A percentile compares a stretch with the other conserved stretches of the same genome.
phyloP scores from a whole-genome alignment of 1,140 invertebrate species.

The Maconellicoccus hirsutus region DNA sequence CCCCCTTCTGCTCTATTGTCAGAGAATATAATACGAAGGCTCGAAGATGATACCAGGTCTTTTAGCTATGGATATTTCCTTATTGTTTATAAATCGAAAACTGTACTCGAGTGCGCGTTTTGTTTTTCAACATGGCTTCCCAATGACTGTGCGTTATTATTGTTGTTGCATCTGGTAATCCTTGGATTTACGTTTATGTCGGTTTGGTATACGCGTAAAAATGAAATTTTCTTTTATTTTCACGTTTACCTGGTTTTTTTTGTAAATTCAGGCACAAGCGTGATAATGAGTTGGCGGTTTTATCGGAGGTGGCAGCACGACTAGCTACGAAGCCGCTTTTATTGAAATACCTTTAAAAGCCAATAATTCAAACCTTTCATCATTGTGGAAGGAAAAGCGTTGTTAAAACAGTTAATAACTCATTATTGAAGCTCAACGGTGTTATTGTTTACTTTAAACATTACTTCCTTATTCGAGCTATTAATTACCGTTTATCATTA shows the following conservation, averaged over 20 bases:
- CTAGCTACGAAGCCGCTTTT: too few relatives aligned
- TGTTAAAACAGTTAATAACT: neutral
- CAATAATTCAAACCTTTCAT: neutral
- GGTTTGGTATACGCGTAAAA: neutral
- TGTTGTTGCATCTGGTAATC: constrained; percentile 10
- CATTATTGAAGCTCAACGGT: neutral
- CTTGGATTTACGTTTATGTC: neutral
- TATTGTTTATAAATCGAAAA: constrained; percentile 20
- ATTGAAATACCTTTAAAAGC: too few relatives aligned
- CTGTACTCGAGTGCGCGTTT: constrained; percentile 1
- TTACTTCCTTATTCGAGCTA: neutral
- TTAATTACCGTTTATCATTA: neutral
- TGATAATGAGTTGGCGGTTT: too few relatives aligned
- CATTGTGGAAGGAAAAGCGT: neutral
- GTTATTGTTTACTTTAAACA: neutral
- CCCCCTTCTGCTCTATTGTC: constrained; percentile 19
- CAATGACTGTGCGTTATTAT: constrained; percentile 15
- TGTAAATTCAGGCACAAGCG: too few relatives aligned
- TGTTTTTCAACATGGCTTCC: constrained; percentile 18
- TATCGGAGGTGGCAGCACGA: too few relatives aligned
- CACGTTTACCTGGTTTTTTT: neutral
- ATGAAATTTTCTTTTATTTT: neutral
- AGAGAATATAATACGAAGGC: constrained; percentile 13
- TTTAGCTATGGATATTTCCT: constrained; percentile 14
- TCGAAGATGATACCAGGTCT: constrained; percentile 16